Percentiles rank a stretch among this genome's conserved stretches.
Evolutionary conservation across 2,113 vertebrate species (phyloP).

Genomic region (Oxyruncus cristatus): DNA sequence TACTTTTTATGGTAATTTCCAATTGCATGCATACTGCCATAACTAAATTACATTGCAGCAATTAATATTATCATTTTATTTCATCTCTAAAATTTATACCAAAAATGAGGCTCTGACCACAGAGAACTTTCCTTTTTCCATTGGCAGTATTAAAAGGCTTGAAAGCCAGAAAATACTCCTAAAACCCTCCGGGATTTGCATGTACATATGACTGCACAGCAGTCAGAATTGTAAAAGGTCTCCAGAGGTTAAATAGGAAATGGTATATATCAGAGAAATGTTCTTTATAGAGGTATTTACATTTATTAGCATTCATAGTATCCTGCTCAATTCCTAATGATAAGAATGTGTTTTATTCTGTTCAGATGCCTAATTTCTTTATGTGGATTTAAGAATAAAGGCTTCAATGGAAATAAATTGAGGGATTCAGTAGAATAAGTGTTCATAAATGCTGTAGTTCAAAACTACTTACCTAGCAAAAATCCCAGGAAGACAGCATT

Average conservation of each 20-base stretch:
- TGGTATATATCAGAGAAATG: background rate
- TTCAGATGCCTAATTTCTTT: background rate
- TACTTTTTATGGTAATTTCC: background rate
- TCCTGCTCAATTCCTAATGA: background rate
- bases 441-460: slow-evolving; percentile 3
- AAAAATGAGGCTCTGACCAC: background rate
- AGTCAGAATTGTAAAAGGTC: background rate
- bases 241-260: background rate
- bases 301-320: background rate
- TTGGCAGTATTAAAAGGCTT: background rate
- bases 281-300: background rate
- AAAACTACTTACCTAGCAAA: slow-evolving; percentile 38
- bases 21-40: background rate
- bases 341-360: background rate
- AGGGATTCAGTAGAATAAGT: background rate
- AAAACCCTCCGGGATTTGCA: background rate
- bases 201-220: background rate
- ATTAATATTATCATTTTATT: background rate
- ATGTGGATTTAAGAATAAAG: background rate
- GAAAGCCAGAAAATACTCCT: background rate
- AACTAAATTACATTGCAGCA: background rate
- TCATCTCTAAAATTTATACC: background rate
- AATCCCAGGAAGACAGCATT: slow-evolving; percentile 25
- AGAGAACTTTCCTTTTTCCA: background rate
- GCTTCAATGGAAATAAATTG: background rate